Base-by-base conservation (phyloP, 2,113 vertebrate genomes). In the Prinia subflava region DNA sequence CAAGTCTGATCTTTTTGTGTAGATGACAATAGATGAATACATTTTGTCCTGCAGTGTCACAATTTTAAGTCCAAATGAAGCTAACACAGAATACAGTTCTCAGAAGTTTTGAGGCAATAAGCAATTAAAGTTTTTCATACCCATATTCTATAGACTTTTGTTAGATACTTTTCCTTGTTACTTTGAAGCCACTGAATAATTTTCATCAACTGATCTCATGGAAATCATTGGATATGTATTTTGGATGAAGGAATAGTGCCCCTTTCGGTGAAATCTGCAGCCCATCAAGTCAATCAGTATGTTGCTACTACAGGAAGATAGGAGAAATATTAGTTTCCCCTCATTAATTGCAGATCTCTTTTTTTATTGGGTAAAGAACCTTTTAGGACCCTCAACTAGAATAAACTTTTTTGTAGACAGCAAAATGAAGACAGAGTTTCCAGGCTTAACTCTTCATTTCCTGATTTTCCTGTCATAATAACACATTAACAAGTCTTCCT, bases 1-100 rank as follows among this genome's bases (percentile, higher is more conserved):
- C 82, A 70, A 94, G 76, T 86, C 71, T 52, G 31, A 73, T 77
- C 37, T 94, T 94, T 95, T 73, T 82, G 76, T 90, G 53, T 67
- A 70, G 65, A 87, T 80, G 56, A 93, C 88, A 93, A 93, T 84
- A 89, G 79, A 83, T 53, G 60, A 68, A 94, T 86, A 23, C 47
- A 87, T 94, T 83, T 92, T 90, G 62, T 94, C 76, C 69, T 94
- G 37, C 83, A 75, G 52, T 33, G 50, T 35, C 53, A 47, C 23
- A 18, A 47, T 77, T 92, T 90, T 57, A 78, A 71, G 77, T 78
- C 64, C 65, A 91, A 71, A 47, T 78, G 80, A 92, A 90, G 44
- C 67, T 75, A 83, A 49, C 19, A 21, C 50, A 49, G 74, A 95
- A 83, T 55, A 31, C 24, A 68, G 73, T 87, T 56, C 71, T 90